Base-by-base conservation (phyloP, 2,113 vertebrate species). In the Laterallus jamaicensis region DNA sequence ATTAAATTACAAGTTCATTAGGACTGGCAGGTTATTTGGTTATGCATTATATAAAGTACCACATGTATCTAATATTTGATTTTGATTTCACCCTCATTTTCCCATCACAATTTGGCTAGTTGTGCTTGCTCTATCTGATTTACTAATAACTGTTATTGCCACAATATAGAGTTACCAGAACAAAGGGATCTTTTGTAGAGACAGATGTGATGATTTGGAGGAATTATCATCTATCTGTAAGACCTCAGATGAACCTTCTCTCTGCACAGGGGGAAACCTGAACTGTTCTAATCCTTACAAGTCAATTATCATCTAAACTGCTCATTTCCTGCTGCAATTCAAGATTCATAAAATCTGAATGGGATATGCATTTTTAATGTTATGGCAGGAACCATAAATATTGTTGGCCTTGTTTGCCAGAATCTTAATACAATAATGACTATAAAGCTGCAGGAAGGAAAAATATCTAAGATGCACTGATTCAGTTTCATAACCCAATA, bases 281-380 rank as follows among this genome's bases (percentile, higher is more conserved):
- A 91, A 75, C 77, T 87, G 37, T 74, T 95, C 93, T 96, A 97
- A 94, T 97, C 85, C 87, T 90, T 92, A 95, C 67, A 85, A 96
- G 95, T 96, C 96, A 97, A 96, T 97, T 97, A 97, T 88, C 93
- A 97, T 95, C 95, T 96, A 93, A 97, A 96, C 89, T 96, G 87
- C 92, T 96, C 89, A 94, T 97, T 97, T 97, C 96, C 97, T 97
- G 82, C 91, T 96, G 88, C 93, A 94, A 73, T 93, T 96, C 93
- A 95, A 71, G 94, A 94, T 96, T 97, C 94, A 97, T 96, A 94
- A 94, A 97, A 96, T 76, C 94, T 95, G 94, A 96, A 95, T 94
- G 95, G 95, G 91, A 89, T 94, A 97, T 97, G 97, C 91, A 97
- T 97, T 97, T 97, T 97, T 97, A 97, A 97, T 97, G 92, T 91